Percentiles rank a stretch among this genome's conserved stretches.
Conservation (phyloP, 2,797 vertebrate species). For the Podarcis siculus region DNA sequence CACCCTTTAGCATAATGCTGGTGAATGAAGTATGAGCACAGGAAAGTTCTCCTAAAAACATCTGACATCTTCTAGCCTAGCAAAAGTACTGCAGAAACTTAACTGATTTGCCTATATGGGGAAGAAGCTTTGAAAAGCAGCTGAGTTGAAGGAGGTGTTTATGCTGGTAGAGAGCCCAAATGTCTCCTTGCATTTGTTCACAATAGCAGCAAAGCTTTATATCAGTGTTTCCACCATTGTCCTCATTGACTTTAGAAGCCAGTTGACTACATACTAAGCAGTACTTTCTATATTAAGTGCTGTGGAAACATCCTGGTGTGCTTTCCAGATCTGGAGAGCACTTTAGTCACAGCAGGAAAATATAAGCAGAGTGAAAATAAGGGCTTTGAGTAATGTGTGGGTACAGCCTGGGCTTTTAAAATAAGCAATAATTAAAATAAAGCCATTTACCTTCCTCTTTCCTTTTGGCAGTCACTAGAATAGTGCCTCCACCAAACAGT, state of each 20-base stretch:
- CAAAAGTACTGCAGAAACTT: not conserved
- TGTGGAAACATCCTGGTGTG: constrained; percentile 25
- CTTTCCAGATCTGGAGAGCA: constrained; percentile 28
- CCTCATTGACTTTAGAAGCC: not conserved
- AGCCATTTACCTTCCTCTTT: constrained; percentile 51
- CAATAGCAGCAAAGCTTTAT: not conserved
- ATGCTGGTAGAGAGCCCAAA: not conserved
- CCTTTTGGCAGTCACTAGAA: constrained; percentile 42
- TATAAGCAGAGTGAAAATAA: constrained; percentile 48
- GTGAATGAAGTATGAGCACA: not conserved
- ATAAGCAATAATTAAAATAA: constrained; percentile 41
- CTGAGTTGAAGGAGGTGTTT: not conserved
- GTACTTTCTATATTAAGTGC: constrained; percentile 36
- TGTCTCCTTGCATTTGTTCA: not conserved
- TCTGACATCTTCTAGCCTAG: not conserved
- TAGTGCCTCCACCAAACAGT: constrained; percentile 41
- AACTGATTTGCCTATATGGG: not conserved
- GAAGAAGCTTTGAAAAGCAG: not conserved
- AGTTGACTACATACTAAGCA: constrained; percentile 15
- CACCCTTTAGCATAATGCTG: not conserved
- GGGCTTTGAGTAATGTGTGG: constrained; percentile 37
- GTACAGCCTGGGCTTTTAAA: constrained; percentile 45
- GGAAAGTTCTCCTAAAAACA: not conserved
- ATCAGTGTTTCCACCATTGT: not conserved
- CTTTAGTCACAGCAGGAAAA: constrained; percentile 46